Evolutionary conservation across 1,140 invertebrate species (phyloP), one percentile per base, ranked within the genome.

Genomic region (Drosophila mauritiana): DNA sequence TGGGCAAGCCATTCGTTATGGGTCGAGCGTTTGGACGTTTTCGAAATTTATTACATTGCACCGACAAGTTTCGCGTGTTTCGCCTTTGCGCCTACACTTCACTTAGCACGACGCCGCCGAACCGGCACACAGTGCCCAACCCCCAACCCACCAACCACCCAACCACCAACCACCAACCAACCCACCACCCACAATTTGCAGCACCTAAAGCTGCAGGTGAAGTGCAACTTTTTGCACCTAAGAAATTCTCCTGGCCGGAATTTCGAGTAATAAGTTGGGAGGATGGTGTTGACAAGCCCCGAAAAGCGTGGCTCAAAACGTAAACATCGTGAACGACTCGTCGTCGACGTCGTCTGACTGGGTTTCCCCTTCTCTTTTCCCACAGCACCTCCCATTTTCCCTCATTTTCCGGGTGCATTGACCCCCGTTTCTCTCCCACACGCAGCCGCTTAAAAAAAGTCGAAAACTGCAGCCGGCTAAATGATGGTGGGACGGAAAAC

Each of bases 141-240:
- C 34, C 10, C 6, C 37, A 11, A 13, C 37, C 36, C 4, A 11
- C 10, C 11, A 17, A 8, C 27, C 27, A 37, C 20, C 20, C 37
- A 17, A 11, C 10, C 11, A 31, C 12, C 42, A 27, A 31, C 27
- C 15, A 13, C 15, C 43, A 15, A 2, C 1, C 45, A 53, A 49
- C 22, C 31, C 39, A 22, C 12, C 20, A 15, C 37, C 13, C 11
- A 2, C 45, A 31, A 31, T 10, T 7, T 31, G 15, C 51, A 39
- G 36, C 46, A 6, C 36, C 31, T 48, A 27, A 39, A 34, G 34
- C 34, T n/a, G 25, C 64, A 49, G 64, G 63, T 73, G 61, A 86
- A 78, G 83, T 88, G 83, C 75, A 88, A 83, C 83, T 83, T 88
- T 85, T 86, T 83, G 83, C 83, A 86, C 83, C 83, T 83, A 76